Base-by-base conservation (phyloP, 2,797 vertebrate genomes). In the Sebastes nivosus region DNA sequence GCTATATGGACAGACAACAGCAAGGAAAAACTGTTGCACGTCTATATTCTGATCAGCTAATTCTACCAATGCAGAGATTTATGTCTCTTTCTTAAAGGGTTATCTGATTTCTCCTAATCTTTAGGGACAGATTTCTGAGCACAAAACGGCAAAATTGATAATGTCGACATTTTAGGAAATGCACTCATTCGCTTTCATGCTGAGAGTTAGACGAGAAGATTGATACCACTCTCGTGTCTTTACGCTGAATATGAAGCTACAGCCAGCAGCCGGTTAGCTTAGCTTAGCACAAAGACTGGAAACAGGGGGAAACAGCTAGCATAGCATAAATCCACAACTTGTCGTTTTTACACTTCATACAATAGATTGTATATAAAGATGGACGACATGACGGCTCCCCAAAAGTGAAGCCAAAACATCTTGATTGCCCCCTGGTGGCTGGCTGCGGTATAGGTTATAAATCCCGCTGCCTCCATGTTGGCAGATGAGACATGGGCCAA, bases 41-140 rank as follows among this genome's bases (percentile, higher is more conserved):
- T 88, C 76, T 74, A 60, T 80, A 87, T 80, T 75, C 52, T 25
- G 64, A 76, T 70, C 71, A 71, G 65, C 58, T 69, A 69, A 82
- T 88, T 86, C 75, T 18, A 60, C 52, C 9, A 2, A 30, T 55
- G 70, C 58, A 63, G 59, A 78, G 72, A 80, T 79, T 36, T 65
- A 54, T 34, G 69, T 76, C 52, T 72, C 50, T 63, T 72, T 73
- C 32, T 73, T 80, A 20, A 88, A 78, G 10, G 25, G 38, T 54
- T 72, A 58, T 79, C 67, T 63, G 78, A 69, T 77, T 75, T 57
- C 38, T 2, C 30, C 9, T 87, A 73, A 80, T 73, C 27, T 66
- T 6, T 6, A 1, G 61, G 32, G 69, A 65, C 72, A 77, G 60
- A 70, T 69, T 68, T 79, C 29, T 42, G 13, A 59, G 22, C 66